These are phyloP conservation scores for Pectinophora gossypiella DNA, from an alignment of 1,140 invertebrate species.

Conservation along the genomic window DNA sequence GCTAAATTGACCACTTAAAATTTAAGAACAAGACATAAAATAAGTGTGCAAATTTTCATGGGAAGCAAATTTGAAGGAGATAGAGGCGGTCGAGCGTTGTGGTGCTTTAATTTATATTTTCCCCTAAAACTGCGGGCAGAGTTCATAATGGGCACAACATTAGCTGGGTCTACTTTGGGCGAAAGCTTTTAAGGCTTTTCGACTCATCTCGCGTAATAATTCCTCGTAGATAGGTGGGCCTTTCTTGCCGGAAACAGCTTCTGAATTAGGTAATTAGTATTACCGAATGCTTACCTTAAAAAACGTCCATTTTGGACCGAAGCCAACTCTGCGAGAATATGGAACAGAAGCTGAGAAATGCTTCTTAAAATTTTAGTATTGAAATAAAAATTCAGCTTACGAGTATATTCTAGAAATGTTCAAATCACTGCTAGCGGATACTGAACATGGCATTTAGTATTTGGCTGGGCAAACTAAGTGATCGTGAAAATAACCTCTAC, in stretches of 20 bases:
- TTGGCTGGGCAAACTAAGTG: too few species aligned
- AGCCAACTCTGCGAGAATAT: neutral
- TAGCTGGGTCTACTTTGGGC: conserved; percentile 55
- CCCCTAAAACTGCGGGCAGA: conserved; percentile 28
- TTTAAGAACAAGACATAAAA: too few species aligned
- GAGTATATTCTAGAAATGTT: too few species aligned
- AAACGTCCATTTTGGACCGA: neutral
- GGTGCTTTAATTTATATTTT: conserved; percentile 54
- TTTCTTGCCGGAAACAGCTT: neutral
- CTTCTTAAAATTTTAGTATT: too few species aligned
- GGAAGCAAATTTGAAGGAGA: neutral
- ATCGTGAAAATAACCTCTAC: too few species aligned
- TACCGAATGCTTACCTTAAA: neutral
- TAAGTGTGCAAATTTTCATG: too few species aligned
- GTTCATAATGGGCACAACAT: conserved; percentile 67
- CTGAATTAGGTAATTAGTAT: neutral
- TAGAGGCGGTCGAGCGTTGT: neutral
- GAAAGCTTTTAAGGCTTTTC: conserved; percentile 61
- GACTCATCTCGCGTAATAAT: conserved; percentile 48
- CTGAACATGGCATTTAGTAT: too few species aligned
- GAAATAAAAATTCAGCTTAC: too few species aligned
- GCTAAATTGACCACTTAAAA: too few species aligned
- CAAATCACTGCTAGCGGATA: too few species aligned
- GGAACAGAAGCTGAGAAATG: too few species aligned
- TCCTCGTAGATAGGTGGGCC: conserved; percentile 3